Percentiles rank a stretch among this genome's conserved stretches.
Evolutionary conservation across 2,888 invertebrate genomes (phyloP).

Genomic region (Synergus japonicus): DNA sequence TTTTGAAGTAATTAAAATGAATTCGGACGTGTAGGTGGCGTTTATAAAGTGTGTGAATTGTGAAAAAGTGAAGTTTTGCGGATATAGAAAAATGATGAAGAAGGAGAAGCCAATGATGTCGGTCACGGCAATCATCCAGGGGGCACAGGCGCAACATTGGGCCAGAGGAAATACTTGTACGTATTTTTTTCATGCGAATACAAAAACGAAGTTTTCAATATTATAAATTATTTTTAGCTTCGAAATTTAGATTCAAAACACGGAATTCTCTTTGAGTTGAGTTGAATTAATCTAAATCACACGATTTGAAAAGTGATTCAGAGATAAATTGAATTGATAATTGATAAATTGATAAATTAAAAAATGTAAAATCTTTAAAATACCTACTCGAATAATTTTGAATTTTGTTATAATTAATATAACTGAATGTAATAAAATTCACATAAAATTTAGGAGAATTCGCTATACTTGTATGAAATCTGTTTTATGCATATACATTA

Average conservation of each 20-base stretch:
- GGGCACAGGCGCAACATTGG: conserved; percentile 83
- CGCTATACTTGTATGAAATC: not conserved
- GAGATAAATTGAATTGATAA: too few relatives aligned
- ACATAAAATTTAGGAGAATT: too few relatives aligned
- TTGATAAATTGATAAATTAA: too few relatives aligned
- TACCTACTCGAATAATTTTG: too few relatives aligned
- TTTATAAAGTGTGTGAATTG: not conserved
- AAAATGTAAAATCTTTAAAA: too few relatives aligned
- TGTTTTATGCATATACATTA: not conserved
- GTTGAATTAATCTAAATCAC: too few relatives aligned
- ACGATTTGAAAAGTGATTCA: too few relatives aligned
- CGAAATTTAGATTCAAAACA: too few relatives aligned
- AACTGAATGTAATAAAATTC: too few relatives aligned
- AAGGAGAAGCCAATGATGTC: conserved; percentile 93
- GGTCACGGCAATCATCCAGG: conserved; percentile 89
- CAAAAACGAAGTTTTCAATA: not conserved
- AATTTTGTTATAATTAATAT: too few relatives aligned
- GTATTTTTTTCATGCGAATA: conserved; percentile 58
- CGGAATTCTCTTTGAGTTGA: too few relatives aligned
- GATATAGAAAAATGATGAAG: conserved; percentile 83
- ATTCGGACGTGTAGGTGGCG: conserved; percentile 29
- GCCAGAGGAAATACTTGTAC: conserved; percentile 80
- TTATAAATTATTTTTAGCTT: not conserved
- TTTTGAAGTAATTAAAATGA: conserved; percentile 5
- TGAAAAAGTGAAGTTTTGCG: conserved; percentile 44